A percentile compares a stretch with the other conserved stretches of the same genome.
phyloP scores from a whole-genome alignment of 2,888 invertebrate genomes.

The Xestia rhomboidea region DNA sequence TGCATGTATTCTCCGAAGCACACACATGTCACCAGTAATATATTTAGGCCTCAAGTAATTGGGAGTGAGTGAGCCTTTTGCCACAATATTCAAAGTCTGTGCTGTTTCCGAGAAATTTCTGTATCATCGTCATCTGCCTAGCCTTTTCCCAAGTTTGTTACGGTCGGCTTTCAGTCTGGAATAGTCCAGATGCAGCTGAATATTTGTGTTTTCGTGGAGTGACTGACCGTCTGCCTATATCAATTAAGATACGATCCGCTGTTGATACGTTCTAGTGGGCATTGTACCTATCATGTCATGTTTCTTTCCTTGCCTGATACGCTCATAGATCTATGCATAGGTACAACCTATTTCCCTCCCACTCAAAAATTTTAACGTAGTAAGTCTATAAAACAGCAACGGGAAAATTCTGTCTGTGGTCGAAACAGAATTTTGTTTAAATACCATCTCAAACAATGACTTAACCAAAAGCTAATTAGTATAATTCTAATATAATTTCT shows the following conservation, averaged over 20 bases:
- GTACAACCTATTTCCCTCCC: not conserved
- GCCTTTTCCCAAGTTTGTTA: not conserved
- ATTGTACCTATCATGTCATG: not conserved
- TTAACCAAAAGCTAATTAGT: constrained; percentile 58
- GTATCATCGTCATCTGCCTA: not conserved
- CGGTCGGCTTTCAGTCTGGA: not conserved
- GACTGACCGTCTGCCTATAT: not conserved
- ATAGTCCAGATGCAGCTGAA: not conserved
- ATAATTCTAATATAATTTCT: no score
- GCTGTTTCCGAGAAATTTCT: not conserved
- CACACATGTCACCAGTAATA: not conserved
- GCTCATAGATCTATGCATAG: no score
- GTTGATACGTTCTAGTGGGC: not conserved
- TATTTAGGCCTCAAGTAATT: not conserved
- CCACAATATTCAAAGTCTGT: not conserved
- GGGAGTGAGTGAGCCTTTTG: not conserved
- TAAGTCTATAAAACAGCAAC: not conserved
- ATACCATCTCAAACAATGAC: constrained; percentile 33
- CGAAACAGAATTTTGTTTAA: constrained; percentile 7
- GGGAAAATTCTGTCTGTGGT: not conserved
- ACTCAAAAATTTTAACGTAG: constrained; percentile 11
- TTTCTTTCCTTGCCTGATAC: not conserved
- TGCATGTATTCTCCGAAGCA: not conserved
- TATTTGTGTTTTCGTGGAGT: not conserved
- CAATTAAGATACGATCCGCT: not conserved